Conservation (phyloP, 2,888 invertebrate genomes). For the Cataglyphis albicans region DNA sequence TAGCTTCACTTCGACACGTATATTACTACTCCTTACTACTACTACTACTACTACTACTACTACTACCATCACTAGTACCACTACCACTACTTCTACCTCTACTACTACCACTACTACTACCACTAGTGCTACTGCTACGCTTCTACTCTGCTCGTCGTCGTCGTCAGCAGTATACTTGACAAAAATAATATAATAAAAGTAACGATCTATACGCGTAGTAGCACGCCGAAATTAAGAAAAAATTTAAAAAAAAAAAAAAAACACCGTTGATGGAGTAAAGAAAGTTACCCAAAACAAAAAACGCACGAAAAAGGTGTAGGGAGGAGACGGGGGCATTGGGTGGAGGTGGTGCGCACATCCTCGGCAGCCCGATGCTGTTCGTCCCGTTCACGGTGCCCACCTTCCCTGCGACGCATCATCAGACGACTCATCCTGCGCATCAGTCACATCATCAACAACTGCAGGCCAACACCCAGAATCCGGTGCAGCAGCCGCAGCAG, state of each 20-base stretch:
- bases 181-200: constrained; percentile 64
- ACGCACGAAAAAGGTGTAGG: constrained; percentile 84
- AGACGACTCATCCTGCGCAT: constrained; percentile 82
- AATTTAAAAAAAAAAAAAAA: constrained; percentile 27
- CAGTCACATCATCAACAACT: constrained; percentile 83
- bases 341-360: constrained; percentile 86
- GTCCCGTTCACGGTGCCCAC: constrained; percentile 86
- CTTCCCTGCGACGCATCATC: constrained; percentile 85
- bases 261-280: constrained; percentile 70
- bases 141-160: constrained; percentile 71
- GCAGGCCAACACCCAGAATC: constrained; percentile 79
- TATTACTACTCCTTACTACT: constrained; percentile 61
- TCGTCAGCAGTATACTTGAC: constrained; percentile 68
- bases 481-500: constrained; percentile 78
- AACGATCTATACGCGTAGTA: constrained; percentile 66
- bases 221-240: constrained; percentile 65
- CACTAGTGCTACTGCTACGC: constrained; percentile 62
- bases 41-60: constrained; percentile 57
- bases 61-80: constrained; percentile 59
- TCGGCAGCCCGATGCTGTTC: constrained; percentile 86
- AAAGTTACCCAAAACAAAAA: constrained; percentile 74
- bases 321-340: constrained; percentile 86
- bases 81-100: constrained; percentile 52
- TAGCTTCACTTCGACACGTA: constrained; percentile 74
- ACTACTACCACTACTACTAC: constrained; percentile 53